These are phyloP conservation scores for Xerus rutilus DNA, from an alignment of 2,797 vertebrate species.

Conservation along the genomic window DNA sequence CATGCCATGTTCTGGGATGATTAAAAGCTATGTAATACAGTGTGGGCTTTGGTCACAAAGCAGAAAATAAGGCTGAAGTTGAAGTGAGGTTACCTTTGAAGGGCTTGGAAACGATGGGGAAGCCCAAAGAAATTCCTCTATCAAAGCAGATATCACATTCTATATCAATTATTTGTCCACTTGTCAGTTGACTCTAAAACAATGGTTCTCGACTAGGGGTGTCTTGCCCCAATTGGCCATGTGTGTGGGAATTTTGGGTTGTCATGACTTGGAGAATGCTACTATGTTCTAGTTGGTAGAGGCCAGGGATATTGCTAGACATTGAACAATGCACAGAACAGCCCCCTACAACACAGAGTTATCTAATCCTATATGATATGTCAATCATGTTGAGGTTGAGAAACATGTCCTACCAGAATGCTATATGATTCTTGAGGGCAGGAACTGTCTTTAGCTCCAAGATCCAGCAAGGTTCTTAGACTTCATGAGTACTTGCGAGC, in stretches of 20 bases:
- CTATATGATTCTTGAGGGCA: not conserved
- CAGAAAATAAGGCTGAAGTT: not conserved
- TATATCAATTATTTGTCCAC: not conserved
- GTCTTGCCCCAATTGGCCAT: not conserved
- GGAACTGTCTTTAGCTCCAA: not conserved
- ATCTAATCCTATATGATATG: not conserved
- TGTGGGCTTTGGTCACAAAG: not conserved
- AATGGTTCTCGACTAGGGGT: not conserved
- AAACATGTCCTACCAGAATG: not conserved
- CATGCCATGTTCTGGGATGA: not conserved
- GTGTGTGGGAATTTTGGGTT: not conserved
- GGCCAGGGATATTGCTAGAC: not conserved
- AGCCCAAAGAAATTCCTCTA: not conserved
- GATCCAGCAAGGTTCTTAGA: not conserved
- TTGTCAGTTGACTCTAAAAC: not conserved
- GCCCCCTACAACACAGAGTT: not conserved
- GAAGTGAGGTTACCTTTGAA: not conserved
- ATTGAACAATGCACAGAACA: not conserved
- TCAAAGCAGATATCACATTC: not conserved
- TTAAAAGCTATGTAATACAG: not conserved
- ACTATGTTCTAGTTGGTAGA: not conserved
- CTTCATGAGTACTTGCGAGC: not conserved
- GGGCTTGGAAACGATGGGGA: not conserved
- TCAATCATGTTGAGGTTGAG: not conserved
- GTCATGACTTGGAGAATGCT: not conserved